These are phyloP conservation scores for Leptopilina myrica DNA, from an alignment of 2,888 invertebrate genomes.

Conservation along the genomic window DNA sequence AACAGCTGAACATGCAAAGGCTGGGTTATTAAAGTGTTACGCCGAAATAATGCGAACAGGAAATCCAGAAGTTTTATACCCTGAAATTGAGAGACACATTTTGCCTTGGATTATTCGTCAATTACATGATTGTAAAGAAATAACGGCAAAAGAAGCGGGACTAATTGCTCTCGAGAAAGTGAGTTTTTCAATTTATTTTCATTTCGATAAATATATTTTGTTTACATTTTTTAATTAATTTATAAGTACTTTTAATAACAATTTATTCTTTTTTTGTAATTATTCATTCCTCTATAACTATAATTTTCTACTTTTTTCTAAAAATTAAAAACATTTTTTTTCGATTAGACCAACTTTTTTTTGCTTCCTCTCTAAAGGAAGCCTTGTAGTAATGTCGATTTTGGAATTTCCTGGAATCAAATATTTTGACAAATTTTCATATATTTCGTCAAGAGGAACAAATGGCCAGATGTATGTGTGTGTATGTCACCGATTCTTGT, in stretches of 20 bases:
- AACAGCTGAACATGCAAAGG: constrained; percentile 68
- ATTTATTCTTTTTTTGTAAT: not conserved
- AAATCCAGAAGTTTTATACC: constrained; percentile 59
- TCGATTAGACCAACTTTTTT: too few relatives aligned
- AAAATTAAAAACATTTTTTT: too few relatives aligned
- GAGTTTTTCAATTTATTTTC: constrained; percentile 4
- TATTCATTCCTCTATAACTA: not conserved
- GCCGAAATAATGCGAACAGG: constrained; percentile 66
- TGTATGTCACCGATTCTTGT: too few relatives aligned
- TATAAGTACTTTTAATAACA: not conserved
- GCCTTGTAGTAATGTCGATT: too few relatives aligned
- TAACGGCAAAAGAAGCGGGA: constrained; percentile 66
- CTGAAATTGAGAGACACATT: constrained; percentile 63
- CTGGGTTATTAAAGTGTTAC: constrained; percentile 67
- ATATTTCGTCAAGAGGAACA: too few relatives aligned
- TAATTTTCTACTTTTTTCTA: too few relatives aligned
- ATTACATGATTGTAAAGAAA: constrained; percentile 67
- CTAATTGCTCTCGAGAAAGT: constrained; percentile 70
- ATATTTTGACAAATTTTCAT: too few relatives aligned
- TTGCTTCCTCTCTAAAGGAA: too few relatives aligned
- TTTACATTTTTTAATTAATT: too few relatives aligned
- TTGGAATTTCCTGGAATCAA: too few relatives aligned
- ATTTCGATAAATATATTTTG: too few relatives aligned
- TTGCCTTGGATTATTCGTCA: constrained; percentile 69
- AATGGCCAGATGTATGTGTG: too few relatives aligned